phyloP scores from a whole-genome alignment of 1,140 invertebrate genomes.

The Harpegnathos saltator region DNA sequence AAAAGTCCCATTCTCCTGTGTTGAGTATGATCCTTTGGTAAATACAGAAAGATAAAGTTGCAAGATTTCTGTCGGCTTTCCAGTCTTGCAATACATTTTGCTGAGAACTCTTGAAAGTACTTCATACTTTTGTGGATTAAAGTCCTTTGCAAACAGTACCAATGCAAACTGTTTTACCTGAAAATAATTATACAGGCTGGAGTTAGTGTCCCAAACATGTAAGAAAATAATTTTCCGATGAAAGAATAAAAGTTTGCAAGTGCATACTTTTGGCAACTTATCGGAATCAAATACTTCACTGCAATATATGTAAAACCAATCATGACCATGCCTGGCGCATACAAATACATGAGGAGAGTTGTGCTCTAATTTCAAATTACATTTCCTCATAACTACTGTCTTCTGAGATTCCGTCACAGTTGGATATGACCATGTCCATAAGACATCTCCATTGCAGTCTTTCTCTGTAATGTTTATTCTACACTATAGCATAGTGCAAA shows the following conservation, averaged over 20 bases:
- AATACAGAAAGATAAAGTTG: constrained; percentile 87
- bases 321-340: constrained; percentile 85
- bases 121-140: constrained; percentile 89
- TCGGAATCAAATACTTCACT: constrained; percentile 86
- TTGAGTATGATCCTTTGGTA: constrained; percentile 86
- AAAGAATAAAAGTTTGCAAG: neutral
- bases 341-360: constrained; percentile 84
- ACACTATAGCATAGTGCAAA: constrained; percentile 29
- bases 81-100: constrained; percentile 87
- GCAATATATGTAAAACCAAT: constrained; percentile 88
- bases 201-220: no score
- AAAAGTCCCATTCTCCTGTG: constrained; percentile 87
- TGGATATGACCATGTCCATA: constrained; percentile 89
- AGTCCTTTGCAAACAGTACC: constrained; percentile 87
- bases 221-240: constrained; percentile 19
- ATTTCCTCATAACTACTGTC: constrained; percentile 86
- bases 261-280: constrained; percentile 85
- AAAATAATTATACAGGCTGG: constrained; percentile 56
- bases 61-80: constrained; percentile 86
- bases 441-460: constrained; percentile 87
- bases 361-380: constrained; percentile 82
- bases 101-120: constrained; percentile 86
- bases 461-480: constrained; percentile 85
- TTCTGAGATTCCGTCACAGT: constrained; percentile 85
- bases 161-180: constrained; percentile 88